These are phyloP conservation scores for Arrhopalites spinosus DNA, from an alignment of 2,888 invertebrate species.

Conservation along the genomic window DNA sequence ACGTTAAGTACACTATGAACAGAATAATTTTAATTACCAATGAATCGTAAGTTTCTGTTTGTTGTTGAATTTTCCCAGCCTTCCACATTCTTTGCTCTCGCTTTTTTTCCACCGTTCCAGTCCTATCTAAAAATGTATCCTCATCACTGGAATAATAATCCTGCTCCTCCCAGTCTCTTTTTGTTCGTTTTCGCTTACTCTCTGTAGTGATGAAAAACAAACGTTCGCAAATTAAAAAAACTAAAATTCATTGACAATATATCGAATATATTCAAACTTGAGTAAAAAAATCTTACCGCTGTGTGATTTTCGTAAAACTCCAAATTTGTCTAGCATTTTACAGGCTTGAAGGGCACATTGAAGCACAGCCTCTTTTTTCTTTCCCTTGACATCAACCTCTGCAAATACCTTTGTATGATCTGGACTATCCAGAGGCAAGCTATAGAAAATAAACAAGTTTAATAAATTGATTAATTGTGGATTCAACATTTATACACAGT, in stretches of 20 bases:
- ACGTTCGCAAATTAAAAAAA: no score
- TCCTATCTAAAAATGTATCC: constrained; percentile 92
- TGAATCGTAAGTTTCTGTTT: constrained; percentile 65
- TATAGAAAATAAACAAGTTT: constrained; percentile 57
- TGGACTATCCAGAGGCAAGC: constrained; percentile 76
- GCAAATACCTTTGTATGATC: constrained; percentile 76
- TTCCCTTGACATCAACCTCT: constrained; percentile 84
- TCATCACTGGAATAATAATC: constrained; percentile 95
- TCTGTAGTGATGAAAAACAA: constrained; percentile 65
- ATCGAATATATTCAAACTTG: not conserved
- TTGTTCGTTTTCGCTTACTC: constrained; percentile 74
- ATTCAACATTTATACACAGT: no score
- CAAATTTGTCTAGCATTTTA: constrained; percentile 83
- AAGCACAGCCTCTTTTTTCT: constrained; percentile 90
- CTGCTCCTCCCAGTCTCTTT: constrained; percentile 80
- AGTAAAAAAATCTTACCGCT: constrained; percentile 67
- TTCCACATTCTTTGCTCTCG: constrained; percentile 74
- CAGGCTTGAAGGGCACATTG: constrained; percentile 96
- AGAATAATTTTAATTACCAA: constrained; percentile 52
- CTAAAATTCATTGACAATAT: constrained; percentile 2
- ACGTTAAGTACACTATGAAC: not conserved
- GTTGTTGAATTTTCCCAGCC: constrained; percentile 65
- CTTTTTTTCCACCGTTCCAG: constrained; percentile 88
- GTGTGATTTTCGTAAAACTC: constrained; percentile 80
- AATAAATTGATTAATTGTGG: not conserved